Evolutionary conservation across 2,888 invertebrate genomes (phyloP).

Genomic region (Protodeltote pygarga): DNA sequence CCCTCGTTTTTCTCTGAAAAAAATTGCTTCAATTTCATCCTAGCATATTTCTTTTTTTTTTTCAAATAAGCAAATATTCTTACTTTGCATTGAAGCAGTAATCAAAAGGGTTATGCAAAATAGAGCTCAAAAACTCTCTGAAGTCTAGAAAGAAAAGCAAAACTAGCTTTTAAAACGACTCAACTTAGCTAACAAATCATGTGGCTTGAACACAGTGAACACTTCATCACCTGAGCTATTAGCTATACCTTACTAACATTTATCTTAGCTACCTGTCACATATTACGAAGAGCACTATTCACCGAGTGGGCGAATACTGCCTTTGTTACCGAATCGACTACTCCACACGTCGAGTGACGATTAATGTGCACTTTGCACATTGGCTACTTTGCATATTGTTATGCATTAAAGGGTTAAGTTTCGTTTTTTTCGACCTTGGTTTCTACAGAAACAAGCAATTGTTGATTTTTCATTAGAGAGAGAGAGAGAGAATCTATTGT

Average conservation of each 20-base stretch:
- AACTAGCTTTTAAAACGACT: background rate
- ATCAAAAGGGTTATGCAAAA: too few species aligned
- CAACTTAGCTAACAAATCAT: conserved; percentile 28
- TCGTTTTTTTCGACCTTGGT: too few species aligned
- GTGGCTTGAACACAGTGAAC: conserved; percentile 35
- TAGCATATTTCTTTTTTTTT: too few species aligned
- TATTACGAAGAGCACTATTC: conserved; percentile 26
- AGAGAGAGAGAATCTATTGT: too few species aligned
- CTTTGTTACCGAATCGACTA: conserved; percentile 33
- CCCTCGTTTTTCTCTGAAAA: too few species aligned
- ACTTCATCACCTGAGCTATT: conserved; percentile 45
- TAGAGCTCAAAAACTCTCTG: background rate
- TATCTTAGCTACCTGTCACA: conserved; percentile 53
- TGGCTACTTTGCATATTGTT: background rate
- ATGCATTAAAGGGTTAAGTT: background rate
- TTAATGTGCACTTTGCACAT: conserved; percentile 10
- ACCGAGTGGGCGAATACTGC: conserved; percentile 32
- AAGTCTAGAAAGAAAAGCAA: background rate
- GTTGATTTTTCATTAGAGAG: too few species aligned
- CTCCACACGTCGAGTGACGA: conserved; percentile 8
- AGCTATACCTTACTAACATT: conserved; percentile 46
- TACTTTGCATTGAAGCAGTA: too few species aligned
- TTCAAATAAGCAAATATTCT: too few species aligned
- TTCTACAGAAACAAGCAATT: too few species aligned
- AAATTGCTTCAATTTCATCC: too few species aligned